A percentile compares a stretch with the other conserved stretches of the same genome.
These are phyloP conservation scores for Anhinga anhinga DNA, from an alignment of 2,113 vertebrate species.

Conservation along the genomic window DNA sequence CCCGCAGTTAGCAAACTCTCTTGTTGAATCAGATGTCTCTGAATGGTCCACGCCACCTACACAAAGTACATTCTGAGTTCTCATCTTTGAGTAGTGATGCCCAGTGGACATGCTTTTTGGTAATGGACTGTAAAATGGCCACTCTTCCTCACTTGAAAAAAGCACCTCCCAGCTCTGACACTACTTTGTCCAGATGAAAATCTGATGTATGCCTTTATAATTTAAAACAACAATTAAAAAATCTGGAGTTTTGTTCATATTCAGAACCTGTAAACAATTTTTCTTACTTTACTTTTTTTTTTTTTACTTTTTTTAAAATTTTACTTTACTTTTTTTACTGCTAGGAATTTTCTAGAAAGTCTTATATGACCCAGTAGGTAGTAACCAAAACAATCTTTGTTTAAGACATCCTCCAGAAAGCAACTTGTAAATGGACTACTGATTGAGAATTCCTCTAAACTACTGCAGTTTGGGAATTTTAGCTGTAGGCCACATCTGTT, in stretches of 20 bases:
- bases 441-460: neutral
- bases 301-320: too few relatives aligned
- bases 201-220: neutral
- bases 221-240: neutral
- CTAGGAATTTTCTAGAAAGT: neutral
- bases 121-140: neutral
- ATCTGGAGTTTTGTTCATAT: neutral
- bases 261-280: neutral
- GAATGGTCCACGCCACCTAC: neutral
- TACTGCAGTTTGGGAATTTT: neutral
- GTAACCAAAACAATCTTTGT: neutral
- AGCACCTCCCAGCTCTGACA: neutral
- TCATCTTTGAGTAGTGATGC: neutral
- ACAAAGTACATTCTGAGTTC: neutral
- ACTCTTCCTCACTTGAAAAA: neutral
- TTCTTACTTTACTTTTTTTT: too few relatives aligned
- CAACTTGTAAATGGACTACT: neutral
- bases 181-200: neutral
- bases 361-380: neutral
- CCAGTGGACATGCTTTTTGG: constrained; percentile 12
- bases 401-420: neutral
- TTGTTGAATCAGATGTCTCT: neutral
- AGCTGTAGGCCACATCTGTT: constrained; percentile 8
- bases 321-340: too few relatives aligned
- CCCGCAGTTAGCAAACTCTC: neutral